Evolutionary conservation across 2,888 invertebrate genomes (phyloP).

Genomic region (Tenthredo mesomela): DNA sequence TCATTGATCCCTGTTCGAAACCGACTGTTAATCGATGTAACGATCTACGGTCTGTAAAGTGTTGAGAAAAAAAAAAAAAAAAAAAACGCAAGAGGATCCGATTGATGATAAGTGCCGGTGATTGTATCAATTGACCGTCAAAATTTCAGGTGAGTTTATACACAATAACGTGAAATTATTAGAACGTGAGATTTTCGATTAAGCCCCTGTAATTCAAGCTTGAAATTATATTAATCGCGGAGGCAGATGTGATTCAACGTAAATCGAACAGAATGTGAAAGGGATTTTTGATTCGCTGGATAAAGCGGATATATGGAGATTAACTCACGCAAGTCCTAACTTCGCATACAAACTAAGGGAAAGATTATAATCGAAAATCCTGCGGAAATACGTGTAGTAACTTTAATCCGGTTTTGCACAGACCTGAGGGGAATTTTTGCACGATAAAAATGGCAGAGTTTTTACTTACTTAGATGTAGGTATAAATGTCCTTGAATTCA

Average conservation of each 20-base stretch:
- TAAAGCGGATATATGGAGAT: constrained; percentile 5
- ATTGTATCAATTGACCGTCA: constrained; percentile 42
- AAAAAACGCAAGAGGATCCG: constrained; percentile 11
- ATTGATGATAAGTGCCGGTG: constrained; percentile 36
- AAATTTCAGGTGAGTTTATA: constrained; percentile 46
- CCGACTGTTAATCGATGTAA: neutral
- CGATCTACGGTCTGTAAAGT: neutral
- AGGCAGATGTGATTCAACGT: neutral
- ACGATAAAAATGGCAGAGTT: neutral
- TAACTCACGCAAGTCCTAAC: neutral
- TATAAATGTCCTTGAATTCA: neutral
- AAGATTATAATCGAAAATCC: neutral
- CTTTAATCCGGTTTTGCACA: neutral
- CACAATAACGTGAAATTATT: neutral
- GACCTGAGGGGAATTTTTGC: neutral
- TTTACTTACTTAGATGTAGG: neutral
- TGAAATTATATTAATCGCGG: neutral
- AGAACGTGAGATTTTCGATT: neutral
- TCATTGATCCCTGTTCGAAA: neutral
- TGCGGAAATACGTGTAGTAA: neutral
- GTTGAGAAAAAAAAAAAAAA: neutral
- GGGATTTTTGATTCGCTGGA: neutral
- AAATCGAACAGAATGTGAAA: neutral
- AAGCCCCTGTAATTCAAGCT: neutral
- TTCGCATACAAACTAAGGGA: neutral